Base-by-base conservation (phyloP, 1,140 invertebrate species). In the Melipona quadrifasciata region DNA sequence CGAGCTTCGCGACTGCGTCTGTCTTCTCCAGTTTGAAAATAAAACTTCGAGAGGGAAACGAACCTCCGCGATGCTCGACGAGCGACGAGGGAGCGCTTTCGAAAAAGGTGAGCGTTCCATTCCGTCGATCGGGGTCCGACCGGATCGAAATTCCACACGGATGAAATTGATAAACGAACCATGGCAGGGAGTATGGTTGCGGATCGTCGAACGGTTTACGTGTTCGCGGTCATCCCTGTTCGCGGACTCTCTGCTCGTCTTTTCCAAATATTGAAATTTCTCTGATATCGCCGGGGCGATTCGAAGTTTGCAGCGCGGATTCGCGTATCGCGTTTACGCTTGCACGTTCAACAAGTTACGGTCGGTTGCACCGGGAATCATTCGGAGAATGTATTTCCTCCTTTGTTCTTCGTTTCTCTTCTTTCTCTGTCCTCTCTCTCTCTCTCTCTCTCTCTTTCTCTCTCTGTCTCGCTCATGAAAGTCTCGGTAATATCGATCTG, bases 241-340 rank as follows among this genome's bases (percentile, higher is more conserved):
- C 67, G 21, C 68, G 34, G 65, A 80, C 51, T 34, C 58, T 34
- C 65, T 14, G 19, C 19, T 57, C 72, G 61, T 68, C 73, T 82
- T 76, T 68, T 31, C 19, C 72, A 82, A 82, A 76, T 82, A 82
- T 82, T 68, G 80, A 82, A 82, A 76, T 76, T 47, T 47, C 80
- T 14, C 27, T 47, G 80, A 76, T 75, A 82, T 39, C 14, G 24
- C n/a, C 4, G 27, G 31, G 55, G 2, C 55, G 12, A 16, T 11
- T 8, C 47, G 39, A 17, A 19, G 21, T 24, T 27, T 14, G 11
- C n/a, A 4, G 27, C 55, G n/a, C 17, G n/a, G 24, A 5, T 51
- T 53, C 71, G 8, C 51, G 21, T 39, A 34, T 27, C 64, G 24
- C 47, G 51, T 57, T 47, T 76, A 82, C 76, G 34, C 51, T 16